Percentiles rank a stretch among this genome's conserved stretches.
Evolutionary conservation across 2,113 vertebrate genomes (phyloP).

Genomic region (Scomber colias): DNA sequence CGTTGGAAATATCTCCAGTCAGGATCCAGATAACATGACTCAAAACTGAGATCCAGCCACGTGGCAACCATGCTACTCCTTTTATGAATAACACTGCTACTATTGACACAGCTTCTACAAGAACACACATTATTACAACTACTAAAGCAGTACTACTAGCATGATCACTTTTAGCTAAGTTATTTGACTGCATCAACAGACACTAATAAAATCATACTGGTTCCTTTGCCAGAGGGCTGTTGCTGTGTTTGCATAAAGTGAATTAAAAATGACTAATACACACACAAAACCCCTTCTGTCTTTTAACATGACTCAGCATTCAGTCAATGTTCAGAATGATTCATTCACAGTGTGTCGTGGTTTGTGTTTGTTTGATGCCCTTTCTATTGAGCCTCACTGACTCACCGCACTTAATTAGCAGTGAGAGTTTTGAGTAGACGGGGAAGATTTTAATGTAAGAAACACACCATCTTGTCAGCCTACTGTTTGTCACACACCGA

Average conservation of each 20-base stretch:
- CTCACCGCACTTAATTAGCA: slow-evolving; percentile 65
- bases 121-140: neutral
- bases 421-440: slow-evolving; percentile 43
- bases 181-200: slow-evolving; percentile 47
- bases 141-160: neutral
- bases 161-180: slow-evolving; percentile 18
- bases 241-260: slow-evolving; percentile 51
- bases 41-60: neutral
- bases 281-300: slow-evolving; percentile 62
- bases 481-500: slow-evolving; percentile 41
- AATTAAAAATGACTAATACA: slow-evolving; percentile 66
- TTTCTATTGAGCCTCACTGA: slow-evolving; percentile 61
- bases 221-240: slow-evolving; percentile 40
- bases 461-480: slow-evolving; percentile 47
- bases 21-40: neutral
- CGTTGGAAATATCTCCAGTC: neutral
- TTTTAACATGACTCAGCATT: slow-evolving; percentile 67
- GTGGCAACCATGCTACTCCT: neutral
- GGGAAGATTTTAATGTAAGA: slow-evolving; percentile 48
- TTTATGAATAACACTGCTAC: neutral
- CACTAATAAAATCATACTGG: slow-evolving; percentile 27
- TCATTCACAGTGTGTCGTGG: slow-evolving; percentile 55
- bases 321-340: slow-evolving; percentile 62
- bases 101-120: neutral
- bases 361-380: slow-evolving; percentile 67